Evolutionary conservation across 2,888 invertebrate genomes (phyloP).

Genomic region (Rhogogaster chlorosoma): DNA sequence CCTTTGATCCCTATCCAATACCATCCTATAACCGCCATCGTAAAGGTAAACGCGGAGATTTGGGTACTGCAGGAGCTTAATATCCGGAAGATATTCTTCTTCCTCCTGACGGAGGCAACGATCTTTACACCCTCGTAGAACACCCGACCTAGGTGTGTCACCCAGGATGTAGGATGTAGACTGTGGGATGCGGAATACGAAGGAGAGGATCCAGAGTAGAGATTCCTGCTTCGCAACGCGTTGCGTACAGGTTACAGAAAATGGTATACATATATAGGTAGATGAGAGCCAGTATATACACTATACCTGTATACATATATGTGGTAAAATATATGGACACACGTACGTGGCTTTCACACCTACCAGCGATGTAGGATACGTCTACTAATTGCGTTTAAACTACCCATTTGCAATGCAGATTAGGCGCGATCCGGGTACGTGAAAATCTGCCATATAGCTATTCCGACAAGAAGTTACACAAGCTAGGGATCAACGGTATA

Average conservation of each 20-base stretch:
- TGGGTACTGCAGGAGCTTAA: background rate
- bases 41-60: slow-evolving; percentile 1
- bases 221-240: background rate
- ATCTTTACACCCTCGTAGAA: background rate
- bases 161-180: background rate
- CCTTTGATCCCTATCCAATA: slow-evolving; percentile 2
- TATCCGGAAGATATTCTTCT: background rate
- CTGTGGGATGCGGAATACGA: background rate
- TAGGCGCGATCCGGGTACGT: background rate
- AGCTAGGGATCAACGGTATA: background rate
- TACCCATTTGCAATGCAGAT: slow-evolving; percentile 46
- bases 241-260: background rate
- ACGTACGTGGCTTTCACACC: slow-evolving; percentile 3
- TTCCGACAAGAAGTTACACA: slow-evolving; percentile 27
- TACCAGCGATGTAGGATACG: background rate
- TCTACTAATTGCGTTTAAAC: slow-evolving; percentile 45
- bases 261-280: background rate
- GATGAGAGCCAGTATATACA: background rate
- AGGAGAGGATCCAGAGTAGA: background rate
- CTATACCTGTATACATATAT: background rate
- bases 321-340: background rate
- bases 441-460: slow-evolving; percentile 9
- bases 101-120: background rate
- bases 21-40: background rate
- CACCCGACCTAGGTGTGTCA: background rate